Base-by-base conservation (phyloP, 2,888 invertebrate genomes). In the Odontocolon sp. region DNA sequence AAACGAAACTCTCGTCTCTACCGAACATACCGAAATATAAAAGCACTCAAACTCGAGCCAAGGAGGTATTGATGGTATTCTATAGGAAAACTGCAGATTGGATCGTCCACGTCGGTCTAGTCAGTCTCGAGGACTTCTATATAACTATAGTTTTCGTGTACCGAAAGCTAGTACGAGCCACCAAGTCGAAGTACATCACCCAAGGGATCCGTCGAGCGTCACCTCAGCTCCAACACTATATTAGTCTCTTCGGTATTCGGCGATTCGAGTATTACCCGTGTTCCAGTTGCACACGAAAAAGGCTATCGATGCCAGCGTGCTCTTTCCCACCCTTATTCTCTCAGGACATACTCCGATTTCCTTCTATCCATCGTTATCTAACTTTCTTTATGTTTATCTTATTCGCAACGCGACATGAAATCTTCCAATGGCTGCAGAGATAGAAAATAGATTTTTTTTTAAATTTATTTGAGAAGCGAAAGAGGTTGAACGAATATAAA, bases 221-320 rank as follows among this genome's bases (percentile, higher is more conserved):
- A 72, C 57, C 40, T 59, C 26, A 14, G 66, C 47, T 18, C 50
- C 57, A 26, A 45, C 72, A 36, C 72, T 72, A 66, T 66, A 72
- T 72, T 72, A 72, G 66, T 52, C 66, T 66, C 50, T n/a, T 14
- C 57, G 66, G 47, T 66, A 64, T 59, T 72, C 50, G 38, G 72
- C 59, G 59, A 72, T 40, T 56, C 50, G 21, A 57, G 23, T 52
- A 42, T 33, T 36, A 40, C 38, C 54, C 11, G n/a, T 38, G 18
- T 50, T 52, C 40, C 31, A 2, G 21, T 33, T 26, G 42, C 57
- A 38, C 45, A 45, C 38, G 63, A 38, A 28, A 61, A 61, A 42
- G 52, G 40, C 52, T 56, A 56, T 71, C 71, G 64, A 71, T 56
- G 56, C 21, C 33, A 64, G 28, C 36, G 31, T 54, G 33, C 52